These are phyloP conservation scores for Copidosoma aretas DNA, from an alignment of 2,888 invertebrate genomes.

Conservation along the genomic window DNA sequence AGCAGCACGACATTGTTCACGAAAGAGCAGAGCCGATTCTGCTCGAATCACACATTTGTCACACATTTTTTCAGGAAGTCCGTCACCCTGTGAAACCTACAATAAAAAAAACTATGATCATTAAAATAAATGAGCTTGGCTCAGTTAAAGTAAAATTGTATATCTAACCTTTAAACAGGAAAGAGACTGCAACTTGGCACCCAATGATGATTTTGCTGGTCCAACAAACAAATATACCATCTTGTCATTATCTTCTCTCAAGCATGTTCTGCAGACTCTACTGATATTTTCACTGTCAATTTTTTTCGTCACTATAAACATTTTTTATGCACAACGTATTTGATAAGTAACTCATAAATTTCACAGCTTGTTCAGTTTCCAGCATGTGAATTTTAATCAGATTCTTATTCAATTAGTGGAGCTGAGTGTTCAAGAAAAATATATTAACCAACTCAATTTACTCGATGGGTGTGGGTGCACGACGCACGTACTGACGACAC, in stretches of 20 bases:
- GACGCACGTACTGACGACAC: too few relatives aligned
- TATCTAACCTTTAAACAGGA: conserved; percentile 55
- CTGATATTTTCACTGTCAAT: conserved; percentile 60
- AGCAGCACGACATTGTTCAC: conserved; percentile 60
- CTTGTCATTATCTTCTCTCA: conserved; percentile 59
- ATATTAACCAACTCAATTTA: too few relatives aligned
- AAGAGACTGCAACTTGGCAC: conserved; percentile 59
- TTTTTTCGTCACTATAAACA: conserved; percentile 60
- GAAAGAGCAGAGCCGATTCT: conserved; percentile 58
- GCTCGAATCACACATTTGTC: conserved; percentile 59
- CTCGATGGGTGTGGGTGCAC: too few relatives aligned
- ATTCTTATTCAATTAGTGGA: too few relatives aligned
- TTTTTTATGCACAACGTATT: conserved; percentile 32
- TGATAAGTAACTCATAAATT: too few relatives aligned
- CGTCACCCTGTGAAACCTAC: conserved; percentile 61
- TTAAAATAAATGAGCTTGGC: too few relatives aligned
- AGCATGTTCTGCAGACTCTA: conserved; percentile 58
- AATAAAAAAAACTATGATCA: background rate
- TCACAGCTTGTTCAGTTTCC: too few relatives aligned
- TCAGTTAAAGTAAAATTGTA: too few relatives aligned
- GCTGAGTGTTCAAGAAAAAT: too few relatives aligned
- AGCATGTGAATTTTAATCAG: too few relatives aligned
- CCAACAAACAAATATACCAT: conserved; percentile 60
- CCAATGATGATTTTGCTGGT: conserved; percentile 59
- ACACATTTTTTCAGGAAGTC: conserved; percentile 60